These are phyloP conservation scores for Enteromius unitaeniatus DNA, from an alignment of 2,797 vertebrate genomes.

Conservation along the genomic window DNA sequence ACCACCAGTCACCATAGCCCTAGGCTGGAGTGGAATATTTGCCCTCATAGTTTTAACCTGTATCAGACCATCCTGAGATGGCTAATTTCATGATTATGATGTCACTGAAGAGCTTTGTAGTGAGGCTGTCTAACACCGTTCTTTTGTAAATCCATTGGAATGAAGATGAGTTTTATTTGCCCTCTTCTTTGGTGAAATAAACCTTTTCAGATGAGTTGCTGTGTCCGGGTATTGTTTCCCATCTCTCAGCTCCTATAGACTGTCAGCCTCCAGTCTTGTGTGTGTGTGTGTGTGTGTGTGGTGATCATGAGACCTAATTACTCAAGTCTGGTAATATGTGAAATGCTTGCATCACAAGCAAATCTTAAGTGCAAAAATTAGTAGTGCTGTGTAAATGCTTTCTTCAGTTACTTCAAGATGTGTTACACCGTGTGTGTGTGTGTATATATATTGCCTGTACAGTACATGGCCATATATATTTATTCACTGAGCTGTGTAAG, in stretches of 20 bases:
- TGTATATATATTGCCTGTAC: no score
- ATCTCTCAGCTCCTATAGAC: no score
- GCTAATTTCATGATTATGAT: neutral
- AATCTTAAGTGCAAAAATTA: neutral
- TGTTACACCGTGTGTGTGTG: neutral
- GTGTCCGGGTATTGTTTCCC: conserved; percentile 58
- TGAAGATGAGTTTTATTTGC: neutral
- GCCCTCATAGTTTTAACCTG: neutral
- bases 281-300: no score
- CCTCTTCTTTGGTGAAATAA: conserved; percentile 54
- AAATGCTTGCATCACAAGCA: neutral
- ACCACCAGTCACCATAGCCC: neutral
- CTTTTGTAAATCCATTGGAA: neutral
- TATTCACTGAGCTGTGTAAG: conserved; percentile 38
- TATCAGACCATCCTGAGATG: neutral
- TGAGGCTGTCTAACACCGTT: neutral
- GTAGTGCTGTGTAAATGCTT: no score
- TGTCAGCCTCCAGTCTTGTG: no score
- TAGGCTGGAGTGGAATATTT: neutral
- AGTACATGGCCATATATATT: no score
- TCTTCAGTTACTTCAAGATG: neutral
- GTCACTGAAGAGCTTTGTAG: neutral
- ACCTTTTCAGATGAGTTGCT: conserved; percentile 65
- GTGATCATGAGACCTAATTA: no score
- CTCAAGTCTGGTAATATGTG: no score